These are phyloP conservation scores for Cryptosula pallasiana DNA, from an alignment of 2,888 invertebrate genomes.

Conservation along the genomic window DNA sequence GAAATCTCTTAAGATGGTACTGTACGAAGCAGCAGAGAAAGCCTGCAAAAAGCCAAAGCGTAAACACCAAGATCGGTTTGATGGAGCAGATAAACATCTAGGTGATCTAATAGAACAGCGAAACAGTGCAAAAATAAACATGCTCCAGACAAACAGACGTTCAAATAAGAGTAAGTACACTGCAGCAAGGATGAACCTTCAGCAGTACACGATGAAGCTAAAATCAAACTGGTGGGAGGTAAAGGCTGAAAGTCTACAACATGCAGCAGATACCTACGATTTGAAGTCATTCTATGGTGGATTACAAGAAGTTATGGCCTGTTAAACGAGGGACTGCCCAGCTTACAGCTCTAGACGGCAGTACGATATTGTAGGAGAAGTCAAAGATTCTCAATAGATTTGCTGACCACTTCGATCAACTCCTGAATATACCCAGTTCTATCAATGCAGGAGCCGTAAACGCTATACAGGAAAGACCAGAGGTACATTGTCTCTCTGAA, in stretches of 20 bases:
- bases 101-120: not conserved
- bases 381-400: no score
- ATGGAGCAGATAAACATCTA: not conserved
- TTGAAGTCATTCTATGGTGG: not conserved
- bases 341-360: no score
- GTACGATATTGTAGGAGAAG: no score
- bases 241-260: not conserved
- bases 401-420: no score
- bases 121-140: not conserved
- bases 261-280: not conserved
- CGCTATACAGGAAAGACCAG: no score
- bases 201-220: not conserved
- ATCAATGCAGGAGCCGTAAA: no score
- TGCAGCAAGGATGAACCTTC: not conserved
- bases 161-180: not conserved
- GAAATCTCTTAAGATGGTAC: no score
- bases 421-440: no score
- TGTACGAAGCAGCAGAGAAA: not conserved
- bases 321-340: no score
- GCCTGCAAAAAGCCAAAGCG: not conserved
- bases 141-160: not conserved
- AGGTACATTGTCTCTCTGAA: no score
- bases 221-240: not conserved
- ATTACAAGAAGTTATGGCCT: not conserved
- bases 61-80: not conserved